A percentile compares a stretch with the other conserved stretches of the same genome.
phyloP scores from a whole-genome alignment of 2,113 vertebrate species.

The Thunnus maccoyii region DNA sequence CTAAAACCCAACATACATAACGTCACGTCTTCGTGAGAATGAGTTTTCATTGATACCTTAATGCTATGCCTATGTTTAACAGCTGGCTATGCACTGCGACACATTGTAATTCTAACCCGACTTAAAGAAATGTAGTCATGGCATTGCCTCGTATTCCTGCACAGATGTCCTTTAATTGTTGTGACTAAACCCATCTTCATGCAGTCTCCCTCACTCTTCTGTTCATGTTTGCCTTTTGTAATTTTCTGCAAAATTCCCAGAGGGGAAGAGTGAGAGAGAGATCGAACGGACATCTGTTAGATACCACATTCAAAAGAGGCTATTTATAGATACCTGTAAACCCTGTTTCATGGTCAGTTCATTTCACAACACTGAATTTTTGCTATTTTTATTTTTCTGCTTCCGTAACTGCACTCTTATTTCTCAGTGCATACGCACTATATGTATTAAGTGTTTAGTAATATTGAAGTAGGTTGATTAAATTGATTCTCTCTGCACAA shows the following conservation, averaged over 20 bases:
- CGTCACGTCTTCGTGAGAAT: conserved; percentile 36
- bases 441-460: conserved; percentile 19
- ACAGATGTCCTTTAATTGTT: background rate
- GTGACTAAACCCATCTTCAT: conserved; percentile 25
- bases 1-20: conserved; percentile 37
- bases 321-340: conserved; percentile 65
- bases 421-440: background rate
- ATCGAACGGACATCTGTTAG: conserved; percentile 51
- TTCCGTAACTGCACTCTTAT: conserved; percentile 10
- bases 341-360: conserved; percentile 41
- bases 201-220: conserved; percentile 41
- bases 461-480: conserved; percentile 37
- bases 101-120: conserved; percentile 50
- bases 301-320: conserved; percentile 52
- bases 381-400: conserved; percentile 3
- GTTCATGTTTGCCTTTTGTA: conserved; percentile 48
- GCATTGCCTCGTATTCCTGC: conserved; percentile 30
- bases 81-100: conserved; percentile 67
- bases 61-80: conserved; percentile 57
- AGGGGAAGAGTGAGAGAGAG: conserved; percentile 36
- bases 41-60: conserved; percentile 25
- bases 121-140: conserved; percentile 45
- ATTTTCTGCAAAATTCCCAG: conserved; percentile 48
- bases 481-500: conserved; percentile 22
- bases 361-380: conserved; percentile 25